A percentile compares a stretch with the other conserved stretches of the same genome.
phyloP scores from a whole-genome alignment of 1,140 invertebrate genomes.

The Drosophila ironensis region DNA sequence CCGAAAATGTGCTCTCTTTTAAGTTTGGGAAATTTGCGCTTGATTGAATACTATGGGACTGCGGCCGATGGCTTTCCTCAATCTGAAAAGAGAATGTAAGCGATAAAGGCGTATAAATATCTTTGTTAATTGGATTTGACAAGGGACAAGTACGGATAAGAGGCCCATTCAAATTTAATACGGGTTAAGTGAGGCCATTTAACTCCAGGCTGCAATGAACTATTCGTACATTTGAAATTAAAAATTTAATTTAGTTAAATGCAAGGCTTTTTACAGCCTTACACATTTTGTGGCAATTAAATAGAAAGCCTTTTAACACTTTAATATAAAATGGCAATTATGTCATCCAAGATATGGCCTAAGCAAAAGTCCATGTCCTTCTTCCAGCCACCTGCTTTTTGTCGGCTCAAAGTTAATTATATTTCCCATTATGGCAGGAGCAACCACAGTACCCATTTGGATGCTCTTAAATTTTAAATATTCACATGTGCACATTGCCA shows the following conservation, averaged over 20 bases:
- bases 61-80: constrained; percentile 10
- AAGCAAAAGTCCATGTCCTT: no score
- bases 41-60: constrained; percentile 33
- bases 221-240: background rate
- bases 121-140: constrained; percentile 39
- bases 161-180: background rate
- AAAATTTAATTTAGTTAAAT: background rate
- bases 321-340: background rate
- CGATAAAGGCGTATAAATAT: constrained; percentile 20
- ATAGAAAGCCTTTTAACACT: background rate
- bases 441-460: constrained; percentile 23
- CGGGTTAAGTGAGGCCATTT: background rate
- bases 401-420: constrained; percentile 13
- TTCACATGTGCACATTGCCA: background rate
- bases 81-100: constrained; percentile 25
- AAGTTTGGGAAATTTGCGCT: constrained; percentile 31
- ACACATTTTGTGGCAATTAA: background rate
- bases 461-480: constrained; percentile 10
- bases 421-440: background rate
- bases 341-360: no score
- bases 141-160: background rate
- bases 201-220: background rate
- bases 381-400: background rate
- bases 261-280: background rate
- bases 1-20: constrained; percentile 45